These are phyloP conservation scores for Calameuta idolon DNA, from an alignment of 2,888 invertebrate genomes.

Conservation along the genomic window DNA sequence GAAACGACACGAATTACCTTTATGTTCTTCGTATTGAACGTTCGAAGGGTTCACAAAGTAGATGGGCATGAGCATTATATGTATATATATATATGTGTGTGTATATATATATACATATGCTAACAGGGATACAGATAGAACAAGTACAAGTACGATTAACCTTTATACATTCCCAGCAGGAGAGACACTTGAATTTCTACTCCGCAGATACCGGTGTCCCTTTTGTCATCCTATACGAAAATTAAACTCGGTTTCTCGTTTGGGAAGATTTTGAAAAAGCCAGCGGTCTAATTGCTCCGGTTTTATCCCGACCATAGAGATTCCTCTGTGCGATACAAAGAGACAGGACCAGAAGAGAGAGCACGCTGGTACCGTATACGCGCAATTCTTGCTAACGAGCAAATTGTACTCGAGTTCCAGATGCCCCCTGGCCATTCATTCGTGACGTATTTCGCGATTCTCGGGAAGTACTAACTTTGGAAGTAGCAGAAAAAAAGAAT, in stretches of 20 bases:
- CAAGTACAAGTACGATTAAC: background rate
- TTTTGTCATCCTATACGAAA: background rate
- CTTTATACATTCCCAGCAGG: background rate
- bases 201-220: background rate
- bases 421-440: background rate
- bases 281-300: background rate
- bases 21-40: constrained; percentile 22
- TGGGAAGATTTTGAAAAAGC: background rate
- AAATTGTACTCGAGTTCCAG: background rate
- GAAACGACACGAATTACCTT: constrained; percentile 32
- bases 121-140: background rate
- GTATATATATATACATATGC: background rate
- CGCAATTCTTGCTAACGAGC: background rate
- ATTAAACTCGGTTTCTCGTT: background rate
- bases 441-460: background rate
- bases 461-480: background rate
- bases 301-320: background rate
- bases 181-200: background rate
- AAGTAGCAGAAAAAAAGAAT: background rate
- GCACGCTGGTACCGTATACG: background rate
- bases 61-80: too few species aligned
- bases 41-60: background rate
- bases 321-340: background rate
- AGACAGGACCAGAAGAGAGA: background rate
- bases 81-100: too few species aligned